These are phyloP conservation scores for Drusus annulatus DNA, from an alignment of 1,140 invertebrate species.

Conservation along the genomic window DNA sequence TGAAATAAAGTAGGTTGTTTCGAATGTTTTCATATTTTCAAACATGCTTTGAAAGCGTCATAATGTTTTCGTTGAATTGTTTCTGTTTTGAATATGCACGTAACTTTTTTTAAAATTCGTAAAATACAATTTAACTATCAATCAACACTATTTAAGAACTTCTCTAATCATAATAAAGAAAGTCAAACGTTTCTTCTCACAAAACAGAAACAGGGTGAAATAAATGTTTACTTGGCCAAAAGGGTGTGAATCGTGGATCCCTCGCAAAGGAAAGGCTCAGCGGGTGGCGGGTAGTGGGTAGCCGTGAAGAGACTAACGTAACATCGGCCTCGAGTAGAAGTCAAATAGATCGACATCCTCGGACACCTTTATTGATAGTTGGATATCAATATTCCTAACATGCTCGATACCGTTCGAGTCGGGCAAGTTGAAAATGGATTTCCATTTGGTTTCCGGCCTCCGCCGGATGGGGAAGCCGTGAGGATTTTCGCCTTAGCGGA, in stretches of 20 bases:
- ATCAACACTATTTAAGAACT: background rate
- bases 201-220: background rate
- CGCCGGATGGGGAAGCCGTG: constrained; percentile 39
- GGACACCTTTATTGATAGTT: constrained; percentile 36
- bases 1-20: too few relatives aligned
- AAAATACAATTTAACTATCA: too few relatives aligned
- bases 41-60: too few relatives aligned
- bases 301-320: constrained; percentile 2
- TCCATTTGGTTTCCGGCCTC: constrained; percentile 41
- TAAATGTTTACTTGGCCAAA: background rate
- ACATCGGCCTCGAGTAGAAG: constrained; percentile 6
- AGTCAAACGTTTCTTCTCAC: background rate
- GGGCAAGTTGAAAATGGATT: constrained; percentile 35
- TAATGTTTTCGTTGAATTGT: too few relatives aligned
- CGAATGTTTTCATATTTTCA: too few relatives aligned
- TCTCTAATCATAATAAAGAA: background rate
- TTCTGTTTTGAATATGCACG: too few relatives aligned
- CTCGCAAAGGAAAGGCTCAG: background rate
- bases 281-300: too few relatives aligned
- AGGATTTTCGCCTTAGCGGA: constrained; percentile 40
- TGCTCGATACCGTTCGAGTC: background rate
- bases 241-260: background rate
- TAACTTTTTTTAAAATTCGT: too few relatives aligned
- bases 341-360: constrained; percentile 22
- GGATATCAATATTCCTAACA: constrained; percentile 38